Base-by-base conservation (phyloP, 2,797 vertebrate genomes). In the Echeneis naucrates region DNA sequence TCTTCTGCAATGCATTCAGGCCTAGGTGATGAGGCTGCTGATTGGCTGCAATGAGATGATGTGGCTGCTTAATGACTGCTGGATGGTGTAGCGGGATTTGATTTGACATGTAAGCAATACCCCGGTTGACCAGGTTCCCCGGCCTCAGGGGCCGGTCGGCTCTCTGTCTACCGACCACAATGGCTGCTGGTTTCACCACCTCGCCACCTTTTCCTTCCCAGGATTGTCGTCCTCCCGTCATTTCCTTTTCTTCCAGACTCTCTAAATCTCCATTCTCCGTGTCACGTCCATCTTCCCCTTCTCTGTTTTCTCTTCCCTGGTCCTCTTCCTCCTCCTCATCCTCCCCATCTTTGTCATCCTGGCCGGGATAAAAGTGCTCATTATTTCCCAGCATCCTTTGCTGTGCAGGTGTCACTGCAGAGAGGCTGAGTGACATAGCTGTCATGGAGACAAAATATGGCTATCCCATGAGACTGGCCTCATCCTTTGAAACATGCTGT, bases 311-410 rank as follows among this genome's bases (percentile, higher is more conserved):
- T 83, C 93, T 93, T 82, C 92, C 94, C 68, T 88, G 85, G 80
- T 95, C 95, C 81, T 96, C 96, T 75, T 96, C 92, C 90, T 95
- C 92, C 81, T 90, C 92, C 75, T 93, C 93, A 86, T 95, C 95
- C 86, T 95, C 95, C 61, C 92, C 95, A 72, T 96, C 96, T 75
- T 96, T 95, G 86, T 95, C 96, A 83, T 95, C 96, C 83, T 92
- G 87, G 78, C 90, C 94, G 91, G 92, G 94, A 95, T 95, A 96
- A 91, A 94, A 95, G 81, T 90, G 94, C 77, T 94, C 86, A 73
- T 92, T 94, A 92, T 95, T 96, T 90, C 92, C 94, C 88, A 95
- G 91, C 94, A 95, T 95, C 83, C 92, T 94, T 89, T 87, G 92
- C 84, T 94, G 88, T 69, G 89, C 86, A 68, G 89, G 84, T 92